A percentile compares a stretch with the other conserved stretches of the same genome.
These are phyloP conservation scores for Lagodon rhomboides DNA, from an alignment of 2,797 vertebrate species.

Conservation along the genomic window DNA sequence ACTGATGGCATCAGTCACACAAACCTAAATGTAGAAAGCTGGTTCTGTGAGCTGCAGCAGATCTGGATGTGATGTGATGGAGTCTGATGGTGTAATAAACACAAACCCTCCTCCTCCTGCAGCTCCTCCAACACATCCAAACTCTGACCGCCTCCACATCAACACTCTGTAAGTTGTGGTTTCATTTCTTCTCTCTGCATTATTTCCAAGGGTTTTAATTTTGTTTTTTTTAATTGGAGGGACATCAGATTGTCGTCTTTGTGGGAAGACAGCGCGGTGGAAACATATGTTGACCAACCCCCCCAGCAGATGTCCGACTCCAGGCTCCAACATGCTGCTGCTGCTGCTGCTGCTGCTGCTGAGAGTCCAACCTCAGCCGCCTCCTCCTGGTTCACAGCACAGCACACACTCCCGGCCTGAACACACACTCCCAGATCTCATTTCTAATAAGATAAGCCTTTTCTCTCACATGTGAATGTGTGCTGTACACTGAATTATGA, in stretches of 20 bases:
- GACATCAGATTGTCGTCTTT: conserved; percentile 65
- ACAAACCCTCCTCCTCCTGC: neutral
- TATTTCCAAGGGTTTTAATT: conserved; percentile 47
- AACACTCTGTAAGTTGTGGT: conserved; percentile 27
- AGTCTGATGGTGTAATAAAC: no score
- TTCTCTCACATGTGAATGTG: neutral
- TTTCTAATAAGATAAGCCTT: neutral
- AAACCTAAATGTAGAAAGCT: no score
- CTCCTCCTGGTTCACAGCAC: conserved; percentile 42
- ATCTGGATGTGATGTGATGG: no score
- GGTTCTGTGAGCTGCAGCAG: no score
- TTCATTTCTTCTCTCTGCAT: conserved; percentile 30
- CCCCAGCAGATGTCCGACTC: conserved; percentile 82
- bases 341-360: conserved; percentile 47
- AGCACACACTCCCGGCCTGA: neutral
- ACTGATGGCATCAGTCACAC: no score
- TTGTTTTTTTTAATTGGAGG: conserved; percentile 65
- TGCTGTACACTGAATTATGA: no score
- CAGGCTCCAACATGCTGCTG: conserved; percentile 66
- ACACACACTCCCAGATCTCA: neutral
- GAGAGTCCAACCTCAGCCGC: conserved; percentile 8
- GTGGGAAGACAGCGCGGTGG: conserved; percentile 65
- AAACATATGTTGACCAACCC: conserved; percentile 81
- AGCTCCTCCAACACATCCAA: neutral
- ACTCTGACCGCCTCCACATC: neutral